Evolutionary conservation across 1,140 invertebrate genomes (phyloP).

Genomic region (Atta colombica): DNA sequence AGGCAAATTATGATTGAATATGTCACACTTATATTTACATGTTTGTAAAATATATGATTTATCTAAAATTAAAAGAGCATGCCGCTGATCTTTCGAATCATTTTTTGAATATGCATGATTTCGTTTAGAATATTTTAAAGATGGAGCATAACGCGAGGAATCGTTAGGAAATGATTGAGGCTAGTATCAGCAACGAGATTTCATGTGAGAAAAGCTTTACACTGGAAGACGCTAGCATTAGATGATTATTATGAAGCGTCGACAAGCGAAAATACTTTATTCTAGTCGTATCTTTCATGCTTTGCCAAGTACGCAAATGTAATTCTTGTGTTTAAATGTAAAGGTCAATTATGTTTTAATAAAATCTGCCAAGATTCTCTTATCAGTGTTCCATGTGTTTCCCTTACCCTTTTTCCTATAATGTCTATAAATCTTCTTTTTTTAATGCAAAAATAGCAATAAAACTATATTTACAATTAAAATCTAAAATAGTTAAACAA

Average conservation of each 20-base stretch:
- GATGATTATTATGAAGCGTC: constrained; percentile 26
- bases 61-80: constrained; percentile 23
- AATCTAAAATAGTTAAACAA: background rate
- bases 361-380: constrained; percentile 78
- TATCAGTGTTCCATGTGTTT: constrained; percentile 37
- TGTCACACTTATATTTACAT: constrained; percentile 4
- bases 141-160: constrained; percentile 20
- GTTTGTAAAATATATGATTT: constrained; percentile 43
- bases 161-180: constrained; percentile 51
- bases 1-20: constrained; percentile 40
- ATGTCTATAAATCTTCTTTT: background rate
- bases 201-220: constrained; percentile 47
- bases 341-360: constrained; percentile 80
- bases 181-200: constrained; percentile 21
- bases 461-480: background rate
- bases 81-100: background rate
- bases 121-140: constrained; percentile 17
- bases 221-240: constrained; percentile 43
- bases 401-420: background rate
- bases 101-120: background rate
- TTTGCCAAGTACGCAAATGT: constrained; percentile 78
- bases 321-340: constrained; percentile 78
- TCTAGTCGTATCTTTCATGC: constrained; percentile 76
- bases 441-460: background rate
- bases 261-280: constrained; percentile 70